These are phyloP conservation scores for Salvelinus sp. DNA, from an alignment of 2,113 vertebrate genomes.

Conservation along the genomic window DNA sequence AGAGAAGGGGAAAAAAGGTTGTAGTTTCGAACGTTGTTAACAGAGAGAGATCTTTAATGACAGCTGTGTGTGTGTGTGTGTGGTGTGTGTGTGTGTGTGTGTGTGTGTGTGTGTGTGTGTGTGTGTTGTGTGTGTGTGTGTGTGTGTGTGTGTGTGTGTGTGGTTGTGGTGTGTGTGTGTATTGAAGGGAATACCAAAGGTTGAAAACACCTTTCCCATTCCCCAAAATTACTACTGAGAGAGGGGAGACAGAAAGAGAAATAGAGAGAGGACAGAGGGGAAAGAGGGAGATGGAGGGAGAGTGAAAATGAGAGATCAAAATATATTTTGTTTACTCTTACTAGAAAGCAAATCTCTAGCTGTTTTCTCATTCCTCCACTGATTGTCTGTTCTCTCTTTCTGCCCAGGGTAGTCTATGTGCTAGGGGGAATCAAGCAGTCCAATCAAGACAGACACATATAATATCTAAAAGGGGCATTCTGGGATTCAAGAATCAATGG, in stretches of 20 bases:
- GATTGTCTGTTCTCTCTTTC: too few species aligned
- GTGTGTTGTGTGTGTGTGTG: not conserved
- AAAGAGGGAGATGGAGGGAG: not conserved
- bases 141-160: not conserved
- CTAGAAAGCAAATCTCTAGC: too few species aligned
- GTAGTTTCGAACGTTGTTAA: not conserved
- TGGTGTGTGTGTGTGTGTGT: not conserved
- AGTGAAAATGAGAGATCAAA: not conserved
- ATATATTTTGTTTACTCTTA: too few species aligned
- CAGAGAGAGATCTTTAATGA: not conserved
- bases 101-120: constrained; percentile 2
- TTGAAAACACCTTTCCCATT: not conserved
- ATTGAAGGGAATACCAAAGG: not conserved
- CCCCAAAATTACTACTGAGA: not conserved
- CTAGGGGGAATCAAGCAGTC: too few species aligned
- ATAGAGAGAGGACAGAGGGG: too few species aligned
- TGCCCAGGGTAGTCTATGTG: too few species aligned
- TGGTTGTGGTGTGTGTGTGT: not conserved
- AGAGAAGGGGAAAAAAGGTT: not conserved
- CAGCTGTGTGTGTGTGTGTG: not conserved
- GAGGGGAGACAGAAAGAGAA: too few species aligned
- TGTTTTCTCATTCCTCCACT: too few species aligned
- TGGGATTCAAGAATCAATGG: too few species aligned
- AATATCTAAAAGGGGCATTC: too few species aligned
- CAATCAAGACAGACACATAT: too few species aligned